phyloP scores from a whole-genome alignment of 2,888 invertebrate genomes.

The Sicus ferrugineus region DNA sequence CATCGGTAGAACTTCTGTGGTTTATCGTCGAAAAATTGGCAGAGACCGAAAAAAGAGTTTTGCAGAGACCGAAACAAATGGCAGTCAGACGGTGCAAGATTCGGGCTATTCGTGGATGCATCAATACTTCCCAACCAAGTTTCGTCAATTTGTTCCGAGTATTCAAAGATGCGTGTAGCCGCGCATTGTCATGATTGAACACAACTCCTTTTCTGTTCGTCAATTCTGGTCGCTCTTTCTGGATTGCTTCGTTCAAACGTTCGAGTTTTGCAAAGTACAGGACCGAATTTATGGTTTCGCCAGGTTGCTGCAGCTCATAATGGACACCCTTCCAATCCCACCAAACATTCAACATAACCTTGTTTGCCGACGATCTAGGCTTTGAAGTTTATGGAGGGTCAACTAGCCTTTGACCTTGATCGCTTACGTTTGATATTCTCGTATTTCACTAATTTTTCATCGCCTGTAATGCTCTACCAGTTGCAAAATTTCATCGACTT shows the following conservation, averaged over 20 bases:
- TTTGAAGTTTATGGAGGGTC: not conserved
- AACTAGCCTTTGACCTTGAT: too few relatives aligned
- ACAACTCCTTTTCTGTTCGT: not conserved
- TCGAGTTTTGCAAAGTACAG: not conserved
- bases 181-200: not conserved
- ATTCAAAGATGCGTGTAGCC: not conserved
- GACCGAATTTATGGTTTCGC: not conserved
- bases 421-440: not conserved
- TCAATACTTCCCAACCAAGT: not conserved
- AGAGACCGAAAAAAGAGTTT: too few relatives aligned
- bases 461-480: not conserved
- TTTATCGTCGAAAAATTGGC: too few relatives aligned
- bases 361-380: not conserved
- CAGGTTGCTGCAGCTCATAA: too few relatives aligned
- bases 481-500: too few relatives aligned
- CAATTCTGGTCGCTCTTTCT: not conserved
- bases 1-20: too few relatives aligned
- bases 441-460: not conserved
- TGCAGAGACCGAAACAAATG: not conserved
- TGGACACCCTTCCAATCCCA: too few relatives aligned
- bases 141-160: not conserved
- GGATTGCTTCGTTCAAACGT: slow-evolving; percentile 1
- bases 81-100: not conserved
- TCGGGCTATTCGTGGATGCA: not conserved
- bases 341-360: too few relatives aligned